phyloP scores from a whole-genome alignment of 2,113 vertebrate genomes.

The Megaptera novaeangliae region DNA sequence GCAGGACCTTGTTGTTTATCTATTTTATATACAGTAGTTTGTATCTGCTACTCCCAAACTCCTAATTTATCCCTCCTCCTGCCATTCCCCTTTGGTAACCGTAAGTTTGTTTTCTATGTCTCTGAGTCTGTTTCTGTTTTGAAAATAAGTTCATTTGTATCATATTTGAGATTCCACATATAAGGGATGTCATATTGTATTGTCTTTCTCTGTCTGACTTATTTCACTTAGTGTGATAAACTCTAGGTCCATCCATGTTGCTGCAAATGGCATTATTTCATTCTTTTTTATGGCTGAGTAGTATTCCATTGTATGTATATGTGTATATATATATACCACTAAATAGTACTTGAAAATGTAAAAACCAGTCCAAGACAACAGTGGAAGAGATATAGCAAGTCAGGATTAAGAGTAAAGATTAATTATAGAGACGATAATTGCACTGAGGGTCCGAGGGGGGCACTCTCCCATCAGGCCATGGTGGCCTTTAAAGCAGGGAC shows the following conservation, averaged over 20 bases:
- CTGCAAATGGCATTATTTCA: background rate
- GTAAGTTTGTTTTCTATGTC: background rate
- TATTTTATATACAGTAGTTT: background rate
- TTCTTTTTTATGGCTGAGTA: background rate
- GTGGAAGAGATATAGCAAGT: background rate
- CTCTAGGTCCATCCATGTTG: background rate
- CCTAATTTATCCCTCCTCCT: background rate
- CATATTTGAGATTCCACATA: background rate
- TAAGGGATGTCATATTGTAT: background rate
- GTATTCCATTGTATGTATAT: background rate
- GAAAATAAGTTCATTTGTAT: background rate
- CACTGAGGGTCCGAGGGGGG: background rate
- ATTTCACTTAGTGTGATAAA: background rate
- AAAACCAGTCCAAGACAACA: background rate
- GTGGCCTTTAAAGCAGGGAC: background rate
- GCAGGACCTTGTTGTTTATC: background rate
- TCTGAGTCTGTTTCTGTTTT: background rate
- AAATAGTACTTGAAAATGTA: background rate
- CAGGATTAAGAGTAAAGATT: background rate
- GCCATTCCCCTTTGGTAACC: background rate
- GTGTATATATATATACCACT: background rate
- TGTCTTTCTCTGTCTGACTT: background rate
- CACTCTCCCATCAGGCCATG: rapidly evolving
- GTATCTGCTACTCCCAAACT: background rate
- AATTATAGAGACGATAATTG: background rate